Evolutionary conservation across 2,888 invertebrate genomes (phyloP).

Genomic region (Oxyscelio sp.): DNA sequence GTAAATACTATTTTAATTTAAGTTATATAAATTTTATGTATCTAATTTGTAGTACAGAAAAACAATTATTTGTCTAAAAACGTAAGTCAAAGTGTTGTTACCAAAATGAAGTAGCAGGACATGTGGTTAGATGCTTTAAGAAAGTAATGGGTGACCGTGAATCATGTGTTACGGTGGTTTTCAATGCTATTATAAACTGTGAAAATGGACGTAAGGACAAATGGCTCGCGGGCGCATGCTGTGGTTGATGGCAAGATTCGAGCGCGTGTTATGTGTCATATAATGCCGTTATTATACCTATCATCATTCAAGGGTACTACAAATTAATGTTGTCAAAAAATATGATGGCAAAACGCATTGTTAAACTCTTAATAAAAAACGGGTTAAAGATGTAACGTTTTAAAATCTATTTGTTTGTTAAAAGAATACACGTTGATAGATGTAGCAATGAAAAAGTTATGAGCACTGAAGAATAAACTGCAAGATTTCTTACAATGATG

Average conservation of each 20-base stretch:
- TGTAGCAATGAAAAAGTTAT: conserved; percentile 53
- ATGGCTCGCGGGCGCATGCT: conserved; percentile 38
- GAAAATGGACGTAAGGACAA: conserved; percentile 65
- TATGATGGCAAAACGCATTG: conserved; percentile 19
- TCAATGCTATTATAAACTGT: conserved; percentile 59
- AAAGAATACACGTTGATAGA: conserved; percentile 52
- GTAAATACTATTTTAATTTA: no score
- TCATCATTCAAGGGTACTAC: conserved; percentile 57
- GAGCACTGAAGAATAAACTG: conserved; percentile 19
- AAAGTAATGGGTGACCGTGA: conserved; percentile 64
- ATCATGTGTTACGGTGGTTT: conserved; percentile 58
- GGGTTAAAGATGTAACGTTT: conserved; percentile 30
- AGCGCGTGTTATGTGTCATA: conserved; percentile 58
- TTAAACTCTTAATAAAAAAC: conserved; percentile 47
- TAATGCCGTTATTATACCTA: conserved; percentile 48
- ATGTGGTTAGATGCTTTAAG: conserved; percentile 41
- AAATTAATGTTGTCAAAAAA: conserved; percentile 56
- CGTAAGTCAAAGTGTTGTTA: no score
- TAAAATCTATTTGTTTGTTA: conserved; percentile 55
- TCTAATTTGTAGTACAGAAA: no score
- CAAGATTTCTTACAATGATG: conserved; percentile 40
- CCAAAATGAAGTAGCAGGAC: conserved; percentile 36
- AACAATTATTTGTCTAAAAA: no score
- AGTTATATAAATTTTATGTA: no score
- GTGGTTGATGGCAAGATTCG: conserved; percentile 60